Percentiles rank a stretch among this genome's conserved stretches.
These are phyloP conservation scores for Python bivittatus DNA, from an alignment of 2,113 vertebrate species.

Conservation along the genomic window DNA sequence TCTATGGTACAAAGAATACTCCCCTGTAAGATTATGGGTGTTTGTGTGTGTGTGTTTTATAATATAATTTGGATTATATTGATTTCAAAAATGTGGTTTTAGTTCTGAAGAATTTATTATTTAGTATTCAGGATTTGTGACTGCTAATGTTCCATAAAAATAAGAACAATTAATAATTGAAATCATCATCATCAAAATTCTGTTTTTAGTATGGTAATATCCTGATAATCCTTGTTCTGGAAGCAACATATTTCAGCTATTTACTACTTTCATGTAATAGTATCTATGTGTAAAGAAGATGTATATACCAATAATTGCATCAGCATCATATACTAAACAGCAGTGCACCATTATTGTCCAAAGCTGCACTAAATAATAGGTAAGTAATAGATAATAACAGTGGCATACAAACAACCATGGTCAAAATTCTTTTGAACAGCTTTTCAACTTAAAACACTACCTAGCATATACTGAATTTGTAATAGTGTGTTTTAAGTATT, in stretches of 20 bases:
- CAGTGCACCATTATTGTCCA: neutral
- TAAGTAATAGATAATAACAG: neutral
- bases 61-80: conserved; percentile 52
- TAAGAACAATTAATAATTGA: neutral
- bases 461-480: neutral
- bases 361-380: neutral
- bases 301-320: neutral
- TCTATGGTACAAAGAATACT: conserved; percentile 8
- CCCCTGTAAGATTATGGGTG: conserved; percentile 33
- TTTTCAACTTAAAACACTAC: neutral
- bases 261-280: neutral
- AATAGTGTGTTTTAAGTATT: neutral
- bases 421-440: neutral
- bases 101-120: conserved; percentile 39
- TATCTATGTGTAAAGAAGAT: neutral
- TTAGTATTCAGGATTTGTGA: neutral
- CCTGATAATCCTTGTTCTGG: neutral
- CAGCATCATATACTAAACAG: neutral
- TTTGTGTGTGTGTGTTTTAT: conserved; percentile 40
- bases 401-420: neutral
- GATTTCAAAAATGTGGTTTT: conserved; percentile 38
- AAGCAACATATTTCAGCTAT: neutral
- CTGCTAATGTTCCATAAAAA: neutral
- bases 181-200: neutral
- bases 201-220: neutral